Conservation (phyloP, 2,888 invertebrate species). For the Hemicrepidius hirtus region DNA sequence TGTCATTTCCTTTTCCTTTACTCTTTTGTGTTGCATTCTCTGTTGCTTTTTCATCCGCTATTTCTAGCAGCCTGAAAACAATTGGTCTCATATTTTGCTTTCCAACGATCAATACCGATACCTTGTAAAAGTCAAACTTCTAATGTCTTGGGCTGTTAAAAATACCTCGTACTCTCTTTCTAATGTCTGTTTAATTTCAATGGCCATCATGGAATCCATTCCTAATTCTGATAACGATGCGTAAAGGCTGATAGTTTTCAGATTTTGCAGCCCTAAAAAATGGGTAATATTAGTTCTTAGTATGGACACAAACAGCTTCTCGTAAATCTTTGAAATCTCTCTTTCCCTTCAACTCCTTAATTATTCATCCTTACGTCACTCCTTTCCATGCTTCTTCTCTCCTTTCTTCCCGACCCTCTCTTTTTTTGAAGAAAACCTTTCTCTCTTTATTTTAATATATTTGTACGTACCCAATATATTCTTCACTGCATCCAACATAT, state of each 20-base stretch:
- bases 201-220: constrained; percentile 98
- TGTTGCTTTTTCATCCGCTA: constrained; percentile 74
- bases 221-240: constrained; percentile 91
- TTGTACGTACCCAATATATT: constrained; percentile 71
- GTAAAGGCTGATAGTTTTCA: constrained; percentile 82
- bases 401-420: too few relatives aligned
- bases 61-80: constrained; percentile 72
- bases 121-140: constrained; percentile 85
- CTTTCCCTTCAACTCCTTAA: too few relatives aligned
- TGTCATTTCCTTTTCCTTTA: constrained; percentile 33
- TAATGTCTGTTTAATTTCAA: constrained; percentile 94
- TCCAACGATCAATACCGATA: too few relatives aligned
- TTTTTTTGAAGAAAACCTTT: too few relatives aligned
- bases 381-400: too few relatives aligned
- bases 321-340: too few relatives aligned
- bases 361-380: too few relatives aligned
- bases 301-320: constrained; percentile 4
- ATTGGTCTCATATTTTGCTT: too few relatives aligned
- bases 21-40: constrained; percentile 56
- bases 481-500: constrained; percentile 83
- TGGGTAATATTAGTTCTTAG: not conserved
- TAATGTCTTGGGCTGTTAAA: constrained; percentile 89
- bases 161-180: constrained; percentile 93
- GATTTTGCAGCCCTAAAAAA: constrained; percentile 76
- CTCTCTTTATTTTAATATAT: too few relatives aligned